phyloP scores from a whole-genome alignment of 2,113 vertebrate genomes.

The Synchiropus splendidus region DNA sequence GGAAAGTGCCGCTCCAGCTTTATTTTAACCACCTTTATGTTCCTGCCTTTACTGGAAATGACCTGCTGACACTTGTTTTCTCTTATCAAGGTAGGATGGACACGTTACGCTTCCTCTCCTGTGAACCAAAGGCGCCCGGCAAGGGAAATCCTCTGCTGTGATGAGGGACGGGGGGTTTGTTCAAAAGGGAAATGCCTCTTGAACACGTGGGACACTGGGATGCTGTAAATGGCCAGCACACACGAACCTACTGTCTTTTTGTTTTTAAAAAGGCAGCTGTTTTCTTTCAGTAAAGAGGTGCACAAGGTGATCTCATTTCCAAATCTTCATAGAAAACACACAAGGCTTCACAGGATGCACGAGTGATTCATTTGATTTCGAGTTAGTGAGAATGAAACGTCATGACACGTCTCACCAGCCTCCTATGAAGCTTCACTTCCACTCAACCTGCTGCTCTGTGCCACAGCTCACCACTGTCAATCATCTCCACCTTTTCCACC shows the following conservation, averaged over 20 bases:
- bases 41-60: constrained; percentile 27
- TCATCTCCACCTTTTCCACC: no score
- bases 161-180: constrained; percentile 19
- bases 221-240: constrained; percentile 10
- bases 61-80: constrained; percentile 36
- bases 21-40: constrained; percentile 7
- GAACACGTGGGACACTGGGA: constrained; percentile 25
- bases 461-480: no score
- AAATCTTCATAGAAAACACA: no score
- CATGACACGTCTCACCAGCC: no score
- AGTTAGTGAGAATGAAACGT: no score
- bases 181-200: constrained; percentile 45
- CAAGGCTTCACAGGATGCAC: no score
- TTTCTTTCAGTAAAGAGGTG: no score
- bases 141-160: constrained; percentile 57
- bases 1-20: constrained; percentile 17
- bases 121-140: constrained; percentile 35
- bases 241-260: constrained; percentile 8
- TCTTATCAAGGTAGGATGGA: constrained; percentile 22
- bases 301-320: no score
- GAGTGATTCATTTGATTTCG: no score
- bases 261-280: no score
- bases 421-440: no score
- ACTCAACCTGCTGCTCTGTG: no score
- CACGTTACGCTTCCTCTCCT: constrained; percentile 31